Conservation (phyloP, 2,888 invertebrate genomes). For the Carcina quercana region DNA sequence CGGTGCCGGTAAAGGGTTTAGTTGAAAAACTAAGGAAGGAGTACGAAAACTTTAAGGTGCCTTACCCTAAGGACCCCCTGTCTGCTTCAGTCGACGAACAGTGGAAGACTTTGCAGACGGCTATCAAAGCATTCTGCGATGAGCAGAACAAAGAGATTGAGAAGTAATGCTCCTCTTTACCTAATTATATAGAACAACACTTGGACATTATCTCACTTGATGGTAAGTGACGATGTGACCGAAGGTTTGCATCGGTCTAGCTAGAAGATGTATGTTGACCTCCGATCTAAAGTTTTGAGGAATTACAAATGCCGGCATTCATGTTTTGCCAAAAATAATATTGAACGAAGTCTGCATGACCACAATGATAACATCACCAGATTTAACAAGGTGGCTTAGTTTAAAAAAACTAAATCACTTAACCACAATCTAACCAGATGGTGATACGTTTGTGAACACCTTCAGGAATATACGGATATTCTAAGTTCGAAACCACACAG, state of each 20-base stretch:
- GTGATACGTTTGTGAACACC: too few species aligned
- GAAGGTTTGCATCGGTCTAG: neutral
- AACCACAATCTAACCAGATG: too few species aligned
- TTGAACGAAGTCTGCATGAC: too few species aligned
- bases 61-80: conserved; percentile 44
- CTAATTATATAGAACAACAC: neutral
- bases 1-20: conserved; percentile 37
- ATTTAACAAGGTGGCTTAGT: too few species aligned
- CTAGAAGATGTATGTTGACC: neutral
- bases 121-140: conserved; percentile 38
- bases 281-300: neutral
- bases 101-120: conserved; percentile 38
- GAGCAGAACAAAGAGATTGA: conserved; percentile 37
- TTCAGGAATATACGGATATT: too few species aligned
- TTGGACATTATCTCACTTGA: too few species aligned
- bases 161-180: conserved; percentile 21
- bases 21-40: conserved; percentile 45
- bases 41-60: conserved; percentile 39
- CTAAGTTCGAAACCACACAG: too few species aligned
- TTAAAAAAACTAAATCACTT: too few species aligned
- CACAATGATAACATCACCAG: too few species aligned
- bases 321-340: too few species aligned
- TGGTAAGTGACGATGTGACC: too few species aligned
- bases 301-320: too few species aligned
- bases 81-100: conserved; percentile 44